phyloP scores from a whole-genome alignment of 2,113 vertebrate species.

The Eclectus roratus region DNA sequence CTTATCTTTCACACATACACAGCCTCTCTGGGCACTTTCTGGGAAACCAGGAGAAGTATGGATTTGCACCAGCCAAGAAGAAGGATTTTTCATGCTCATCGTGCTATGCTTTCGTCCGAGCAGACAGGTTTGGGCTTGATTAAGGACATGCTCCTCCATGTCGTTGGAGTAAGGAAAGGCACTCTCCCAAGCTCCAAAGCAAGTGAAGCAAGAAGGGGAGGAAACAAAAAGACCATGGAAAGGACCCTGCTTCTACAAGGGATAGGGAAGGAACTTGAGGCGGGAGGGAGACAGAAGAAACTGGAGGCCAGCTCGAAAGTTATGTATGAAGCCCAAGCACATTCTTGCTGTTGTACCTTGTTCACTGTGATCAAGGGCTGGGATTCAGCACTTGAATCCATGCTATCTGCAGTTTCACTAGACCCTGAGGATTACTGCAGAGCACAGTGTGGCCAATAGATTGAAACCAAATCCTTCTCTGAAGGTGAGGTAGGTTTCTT shows the following conservation, averaged over 20 bases:
- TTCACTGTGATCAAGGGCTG: not conserved
- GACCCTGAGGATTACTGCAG: not conserved
- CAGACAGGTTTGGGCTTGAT: not conserved
- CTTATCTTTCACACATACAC: slow-evolving; percentile 2
- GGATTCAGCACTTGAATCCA: not conserved
- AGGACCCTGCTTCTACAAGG: not conserved
- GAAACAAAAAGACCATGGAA: not conserved
- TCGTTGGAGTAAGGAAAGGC: not conserved
- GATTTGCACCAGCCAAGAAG: not conserved
- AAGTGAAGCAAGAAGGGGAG: not conserved
- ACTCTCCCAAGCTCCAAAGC: not conserved
- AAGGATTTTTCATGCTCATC: not conserved
- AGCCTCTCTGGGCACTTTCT: not conserved
- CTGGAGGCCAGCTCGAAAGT: not conserved
- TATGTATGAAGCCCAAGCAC: accelerated
- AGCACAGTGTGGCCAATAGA: not conserved
- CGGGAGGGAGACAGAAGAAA: not conserved
- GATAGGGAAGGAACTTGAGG: not conserved
- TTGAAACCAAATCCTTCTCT: not conserved
- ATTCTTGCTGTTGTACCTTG: not conserved
- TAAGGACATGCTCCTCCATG: not conserved
- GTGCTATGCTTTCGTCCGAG: not conserved
- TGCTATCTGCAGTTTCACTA: not conserved
- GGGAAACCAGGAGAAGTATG: not conserved
- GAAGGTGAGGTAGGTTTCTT: not conserved